Evolutionary conservation across 1,140 invertebrate genomes (phyloP), one percentile per base, ranked within the genome.

Genomic region (Cydia pomonella): DNA sequence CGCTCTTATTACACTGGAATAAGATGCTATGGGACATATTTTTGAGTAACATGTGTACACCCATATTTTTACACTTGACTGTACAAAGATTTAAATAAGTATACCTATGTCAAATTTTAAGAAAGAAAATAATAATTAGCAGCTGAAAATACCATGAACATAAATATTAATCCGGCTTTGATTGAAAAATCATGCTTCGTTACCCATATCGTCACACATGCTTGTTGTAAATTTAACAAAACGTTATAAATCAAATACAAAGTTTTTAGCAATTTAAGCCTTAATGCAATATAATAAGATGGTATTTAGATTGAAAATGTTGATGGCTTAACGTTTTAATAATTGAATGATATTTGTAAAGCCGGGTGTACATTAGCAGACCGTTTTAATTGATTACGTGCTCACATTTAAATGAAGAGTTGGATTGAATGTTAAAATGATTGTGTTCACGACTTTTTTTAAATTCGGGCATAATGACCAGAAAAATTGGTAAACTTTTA

Each of bases 51-150:
- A n/a, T n/a, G n/a, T n/a, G n/a, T n/a, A n/a, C n/a, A n/a, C n/a
- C n/a, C n/a, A n/a, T n/a, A n/a, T n/a, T n/a, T n/a, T n/a, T n/a
- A n/a, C n/a, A n/a, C n/a, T n/a, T n/a, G n/a, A n/a, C n/a, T n/a
- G n/a, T n/a, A 38, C 33, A 38, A 38, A 38, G 33, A 9, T 10
- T 38, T 38, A 9, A 38, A 33, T 33, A 29, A 4, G 29, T 33
- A 33, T 7, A 7, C 6, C 9, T 38, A 38, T 38, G 7, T 10
- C 33, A 10, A 38, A 38, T 7, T 9, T 38, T 0, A 38, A 10
- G 4, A 50, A 18, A 50, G 1, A 50, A n/a, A 59, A 81, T 86
- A 66, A 66, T 75, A 75, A 63, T 27, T 27, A n/a, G n/a, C 77
- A 47, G 59, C 74, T 59, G 18, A n/a, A 59, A 59, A 59, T 59